A percentile compares a stretch with the other conserved stretches of the same genome.
These are phyloP conservation scores for Drosophila tropicalis DNA, from an alignment of 1,140 invertebrate species.

Conservation along the genomic window DNA sequence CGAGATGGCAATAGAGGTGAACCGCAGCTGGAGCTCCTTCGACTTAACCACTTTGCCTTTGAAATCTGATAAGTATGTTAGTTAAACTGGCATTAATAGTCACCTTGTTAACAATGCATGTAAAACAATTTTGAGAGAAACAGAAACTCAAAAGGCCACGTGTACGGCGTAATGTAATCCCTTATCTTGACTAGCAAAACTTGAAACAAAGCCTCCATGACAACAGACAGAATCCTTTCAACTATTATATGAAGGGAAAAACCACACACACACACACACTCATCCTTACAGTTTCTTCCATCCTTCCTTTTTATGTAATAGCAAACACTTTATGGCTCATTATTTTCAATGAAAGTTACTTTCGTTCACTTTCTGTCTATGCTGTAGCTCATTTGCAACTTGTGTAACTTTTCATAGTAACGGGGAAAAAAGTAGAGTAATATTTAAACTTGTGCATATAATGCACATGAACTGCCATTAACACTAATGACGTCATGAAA, in stretches of 20 bases:
- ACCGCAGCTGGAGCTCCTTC: no score
- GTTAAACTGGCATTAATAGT: not conserved
- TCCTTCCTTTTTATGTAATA: constrained; percentile 13
- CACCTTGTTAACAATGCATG: constrained; percentile 2
- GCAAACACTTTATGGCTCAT: constrained; percentile 56
- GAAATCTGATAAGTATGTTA: not conserved
- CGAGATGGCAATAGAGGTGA: not conserved
- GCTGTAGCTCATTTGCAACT: constrained; percentile 37
- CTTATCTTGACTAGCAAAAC: constrained; percentile 14
- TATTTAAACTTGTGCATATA: constrained; percentile 58
- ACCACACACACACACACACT: constrained; percentile 16
- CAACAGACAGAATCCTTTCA: constrained; percentile 32
- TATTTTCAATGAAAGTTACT: constrained; percentile 52
- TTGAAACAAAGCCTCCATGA: constrained; percentile 9
- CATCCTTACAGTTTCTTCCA: not conserved
- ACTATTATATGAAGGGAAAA: constrained; percentile 30
- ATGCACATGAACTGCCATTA: constrained; percentile 58
- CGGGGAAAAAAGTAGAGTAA: constrained; percentile 40
- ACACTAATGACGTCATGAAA: constrained; percentile 65
- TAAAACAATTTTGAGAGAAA: not conserved
- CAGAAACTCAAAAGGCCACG: not conserved
- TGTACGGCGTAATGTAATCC: constrained; percentile 2
- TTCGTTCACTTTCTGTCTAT: constrained; percentile 24
- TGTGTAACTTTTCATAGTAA: constrained; percentile 49
- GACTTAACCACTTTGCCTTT: no score